These are phyloP conservation scores for Eristalis intricaria DNA, from an alignment of 2,888 invertebrate genomes.

Conservation along the genomic window DNA sequence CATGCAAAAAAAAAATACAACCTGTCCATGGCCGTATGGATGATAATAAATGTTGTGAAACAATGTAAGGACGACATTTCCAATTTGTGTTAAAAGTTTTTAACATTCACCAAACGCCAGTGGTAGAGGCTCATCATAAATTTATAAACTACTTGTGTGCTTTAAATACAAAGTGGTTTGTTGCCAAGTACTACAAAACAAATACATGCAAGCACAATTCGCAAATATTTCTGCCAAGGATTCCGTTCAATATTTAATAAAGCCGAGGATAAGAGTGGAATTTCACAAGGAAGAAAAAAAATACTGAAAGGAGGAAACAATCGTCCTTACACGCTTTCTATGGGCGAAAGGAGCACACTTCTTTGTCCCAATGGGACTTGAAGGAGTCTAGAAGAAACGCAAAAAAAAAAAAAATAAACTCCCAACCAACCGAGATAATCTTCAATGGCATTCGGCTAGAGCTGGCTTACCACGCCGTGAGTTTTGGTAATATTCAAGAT, in stretches of 20 bases:
- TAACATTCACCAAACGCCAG: conserved; percentile 43
- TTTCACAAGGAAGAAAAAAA: background rate
- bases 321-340: conserved; percentile 47
- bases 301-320: conserved; percentile 28
- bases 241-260: conserved; percentile 70
- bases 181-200: conserved; percentile 32
- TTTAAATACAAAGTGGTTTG: conserved; percentile 72
- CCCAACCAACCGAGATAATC: conserved; percentile 67
- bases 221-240: conserved; percentile 70
- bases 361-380: conserved; percentile 60
- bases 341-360: conserved; percentile 33
- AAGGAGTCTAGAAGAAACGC: background rate
- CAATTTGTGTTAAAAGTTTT: conserved; percentile 69
- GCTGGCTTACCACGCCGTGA: conserved; percentile 17
- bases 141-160: conserved; percentile 69
- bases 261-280: conserved; percentile 25
- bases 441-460: conserved; percentile 60
- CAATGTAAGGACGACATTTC: conserved; percentile 70
- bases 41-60: conserved; percentile 29
- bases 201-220: conserved; percentile 28
- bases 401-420: conserved; percentile 29
- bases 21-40: background rate
- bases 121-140: conserved; percentile 57
- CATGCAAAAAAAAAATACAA: conserved; percentile 41
- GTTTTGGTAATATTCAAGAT: conserved; percentile 62